phyloP scores from a whole-genome alignment of 2,113 vertebrate species.

The Nanorana parkeri region DNA sequence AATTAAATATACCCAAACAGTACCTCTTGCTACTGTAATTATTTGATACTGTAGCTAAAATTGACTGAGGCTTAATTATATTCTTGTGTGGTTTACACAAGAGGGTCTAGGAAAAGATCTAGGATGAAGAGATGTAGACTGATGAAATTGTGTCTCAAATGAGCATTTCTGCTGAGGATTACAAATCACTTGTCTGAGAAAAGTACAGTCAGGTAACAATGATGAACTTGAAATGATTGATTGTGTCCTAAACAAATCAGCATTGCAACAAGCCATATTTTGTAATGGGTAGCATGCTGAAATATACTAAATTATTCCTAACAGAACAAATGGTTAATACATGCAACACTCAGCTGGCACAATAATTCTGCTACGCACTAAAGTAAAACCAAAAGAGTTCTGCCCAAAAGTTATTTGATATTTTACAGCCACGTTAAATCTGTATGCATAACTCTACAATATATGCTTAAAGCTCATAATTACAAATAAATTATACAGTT shows the following conservation, averaged over 20 bases:
- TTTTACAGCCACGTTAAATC: too few relatives aligned
- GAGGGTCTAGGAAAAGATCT: slow-evolving; percentile 38
- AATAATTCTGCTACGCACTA: neutral
- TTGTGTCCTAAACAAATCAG: slow-evolving; percentile 25
- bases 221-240: slow-evolving; percentile 52
- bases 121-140: slow-evolving; percentile 50
- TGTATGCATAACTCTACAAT: too few relatives aligned
- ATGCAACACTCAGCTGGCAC: neutral
- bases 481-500: too few relatives aligned
- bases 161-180: slow-evolving; percentile 54
- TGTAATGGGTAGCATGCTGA: slow-evolving; percentile 12
- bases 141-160: slow-evolving; percentile 50
- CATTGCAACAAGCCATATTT: slow-evolving; percentile 37
- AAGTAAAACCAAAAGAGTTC: neutral
- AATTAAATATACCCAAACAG: slow-evolving; percentile 47
- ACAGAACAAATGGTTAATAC: neutral
- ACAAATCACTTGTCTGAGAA: slow-evolving; percentile 54
- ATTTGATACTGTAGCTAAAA: slow-evolving; percentile 39
- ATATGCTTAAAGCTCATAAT: too few relatives aligned
- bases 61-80: slow-evolving; percentile 53
- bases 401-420: too few relatives aligned
- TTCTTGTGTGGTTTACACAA: slow-evolving; percentile 49
- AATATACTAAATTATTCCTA: neutral
- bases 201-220: slow-evolving; percentile 47
- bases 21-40: slow-evolving; percentile 44